Base-by-base conservation (phyloP, 2,113 vertebrate species). In the Brachyhypopomus gauderio region DNA sequence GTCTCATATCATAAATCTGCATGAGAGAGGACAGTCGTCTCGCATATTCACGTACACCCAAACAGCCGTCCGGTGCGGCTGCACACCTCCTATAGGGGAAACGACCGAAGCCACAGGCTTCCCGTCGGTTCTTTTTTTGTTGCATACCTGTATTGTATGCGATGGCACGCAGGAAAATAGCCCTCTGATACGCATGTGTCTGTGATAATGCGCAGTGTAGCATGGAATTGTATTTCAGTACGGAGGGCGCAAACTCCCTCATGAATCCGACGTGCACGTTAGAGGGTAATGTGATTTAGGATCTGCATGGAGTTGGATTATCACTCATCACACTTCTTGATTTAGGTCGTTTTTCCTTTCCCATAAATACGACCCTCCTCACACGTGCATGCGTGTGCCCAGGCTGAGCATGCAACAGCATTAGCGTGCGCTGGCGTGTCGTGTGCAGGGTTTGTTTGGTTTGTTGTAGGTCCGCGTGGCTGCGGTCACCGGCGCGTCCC, bases 141-240 rank as follows among this genome's bases (percentile, higher is more conserved):
- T 90, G 92, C 91, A 92, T 93, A 92, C 92, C 90, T 88, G 82
- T 83, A 87, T 90, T 92, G 92, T 91, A 92, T 91, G 92, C 92
- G 92, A 90, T 91, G 92, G 92, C 92, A 93, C 92, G 90, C 91
- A 87, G 87, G 82, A 84, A 72, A 25, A 64, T 34, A 34, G 73
- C 48, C 56, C 55, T n/a, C 23, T 45, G 79, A 80, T 69, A 63
- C 72, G 81, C 45, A 17, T 79, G 64, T 67, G 56, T 81, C 72
- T 81, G 59, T 63, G 64, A 71, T 19, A 58, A 20, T 19, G 70
- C 20, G 38, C n/a, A 7, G n/a, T 58, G 45, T 25, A 56, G n/a
- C 25, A 6, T 56, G 27, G 58, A 55, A 34, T 58, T 20, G 8
- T 59, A 70, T 20, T 58, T 48, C 23, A 36, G 22, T 14, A 69